phyloP scores from a whole-genome alignment of 1,140 invertebrate species.

The Myzus persicae region DNA sequence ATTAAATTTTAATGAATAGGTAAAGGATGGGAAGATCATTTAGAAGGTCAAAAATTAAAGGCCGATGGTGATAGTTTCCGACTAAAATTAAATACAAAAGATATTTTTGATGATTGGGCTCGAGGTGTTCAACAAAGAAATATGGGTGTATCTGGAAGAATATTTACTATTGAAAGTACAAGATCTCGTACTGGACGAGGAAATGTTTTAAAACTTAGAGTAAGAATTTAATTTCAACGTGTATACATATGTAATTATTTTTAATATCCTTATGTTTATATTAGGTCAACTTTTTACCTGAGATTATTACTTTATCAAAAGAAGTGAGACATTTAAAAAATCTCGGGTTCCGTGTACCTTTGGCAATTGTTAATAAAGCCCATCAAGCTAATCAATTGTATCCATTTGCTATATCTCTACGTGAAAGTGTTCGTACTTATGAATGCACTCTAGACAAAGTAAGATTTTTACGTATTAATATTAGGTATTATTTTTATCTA shows the following conservation, averaged over 20 bases:
- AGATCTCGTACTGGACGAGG: slow-evolving; percentile 84
- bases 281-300: slow-evolving; percentile 88
- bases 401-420: slow-evolving; percentile 97
- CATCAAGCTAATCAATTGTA: slow-evolving; percentile 98
- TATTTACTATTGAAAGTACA: slow-evolving; percentile 92
- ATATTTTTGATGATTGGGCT: slow-evolving; percentile 98
- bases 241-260: background rate
- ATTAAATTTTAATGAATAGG: slow-evolving; percentile 66
- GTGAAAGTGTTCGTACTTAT: slow-evolving; percentile 97
- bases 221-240: slow-evolving; percentile 64
- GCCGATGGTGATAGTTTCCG: slow-evolving; percentile 97
- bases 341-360: slow-evolving; percentile 93
- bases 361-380: slow-evolving; percentile 98
- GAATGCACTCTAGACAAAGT: slow-evolving; percentile 96
- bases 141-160: slow-evolving; percentile 89
- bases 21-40: slow-evolving; percentile 99
- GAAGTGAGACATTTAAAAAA: slow-evolving; percentile 98
- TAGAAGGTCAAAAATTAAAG: slow-evolving; percentile 98
- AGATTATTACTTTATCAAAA: slow-evolving; percentile 98
- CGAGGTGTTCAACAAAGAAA: slow-evolving; percentile 94
- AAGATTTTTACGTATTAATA: slow-evolving; percentile 63
- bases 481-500: background rate
- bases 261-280: slow-evolving; percentile 45
- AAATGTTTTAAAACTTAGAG: slow-evolving; percentile 89
- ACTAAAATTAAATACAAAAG: slow-evolving; percentile 92